A percentile compares a stretch with the other conserved stretches of the same genome.
phyloP scores from a whole-genome alignment of 2,797 vertebrate genomes.

The Gymnoscopelus braueri region DNA sequence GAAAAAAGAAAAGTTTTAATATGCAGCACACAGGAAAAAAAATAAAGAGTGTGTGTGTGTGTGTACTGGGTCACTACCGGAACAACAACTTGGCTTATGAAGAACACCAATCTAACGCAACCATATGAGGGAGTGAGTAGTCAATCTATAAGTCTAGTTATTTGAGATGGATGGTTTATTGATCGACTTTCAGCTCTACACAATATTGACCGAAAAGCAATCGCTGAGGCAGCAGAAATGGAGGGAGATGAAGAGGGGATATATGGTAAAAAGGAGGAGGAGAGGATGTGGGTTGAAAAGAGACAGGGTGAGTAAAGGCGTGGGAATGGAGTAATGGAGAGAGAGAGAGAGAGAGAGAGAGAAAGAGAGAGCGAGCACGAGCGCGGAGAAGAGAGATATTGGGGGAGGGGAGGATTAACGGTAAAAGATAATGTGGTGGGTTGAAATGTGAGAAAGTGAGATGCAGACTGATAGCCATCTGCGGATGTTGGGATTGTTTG shows the following conservation, averaged over 20 bases:
- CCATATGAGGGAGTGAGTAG: slow-evolving; percentile 14
- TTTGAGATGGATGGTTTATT: slow-evolving; percentile 32
- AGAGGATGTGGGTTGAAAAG: neutral
- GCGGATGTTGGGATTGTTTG: slow-evolving; percentile 38
- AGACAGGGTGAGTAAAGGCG: neutral
- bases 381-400: neutral
- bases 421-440: neutral
- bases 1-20: too few species aligned
- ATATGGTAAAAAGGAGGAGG: neutral
- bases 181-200: slow-evolving; percentile 34
- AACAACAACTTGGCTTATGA: neutral
- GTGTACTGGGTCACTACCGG: neutral
- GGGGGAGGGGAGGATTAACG: neutral
- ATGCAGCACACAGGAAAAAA: neutral
- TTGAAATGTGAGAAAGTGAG: neutral
- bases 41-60: neutral
- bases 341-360: slow-evolving; percentile 2
- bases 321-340: neutral
- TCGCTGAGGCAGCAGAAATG: slow-evolving; percentile 31
- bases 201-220: slow-evolving; percentile 25
- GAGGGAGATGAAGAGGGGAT: neutral
- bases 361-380: neutral
- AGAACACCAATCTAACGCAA: slow-evolving; percentile 8
- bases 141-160: slow-evolving; percentile 40
- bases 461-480: slow-evolving; percentile 8